Percentiles rank a stretch among this genome's conserved stretches.
These are phyloP conservation scores for Ceratina japonica DNA, from an alignment of 1,140 invertebrate species.

Conservation along the genomic window DNA sequence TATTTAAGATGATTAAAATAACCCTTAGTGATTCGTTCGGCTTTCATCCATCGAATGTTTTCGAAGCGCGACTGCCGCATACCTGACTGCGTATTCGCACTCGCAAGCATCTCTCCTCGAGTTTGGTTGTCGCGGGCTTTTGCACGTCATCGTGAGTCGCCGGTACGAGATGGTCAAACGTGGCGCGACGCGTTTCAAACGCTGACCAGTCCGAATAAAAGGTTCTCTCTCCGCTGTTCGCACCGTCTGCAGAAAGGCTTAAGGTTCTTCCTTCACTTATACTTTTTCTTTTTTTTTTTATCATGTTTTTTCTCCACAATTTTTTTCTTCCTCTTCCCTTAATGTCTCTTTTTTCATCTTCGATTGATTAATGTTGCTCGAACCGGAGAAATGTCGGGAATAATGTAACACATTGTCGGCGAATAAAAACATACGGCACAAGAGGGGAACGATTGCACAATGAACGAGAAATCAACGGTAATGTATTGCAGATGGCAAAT, in stretches of 20 bases:
- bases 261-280: background rate
- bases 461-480: too few species aligned
- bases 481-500: too few species aligned
- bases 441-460: background rate
- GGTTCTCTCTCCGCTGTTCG: background rate
- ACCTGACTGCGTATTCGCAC: slow-evolving; percentile 35
- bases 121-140: slow-evolving; percentile 41
- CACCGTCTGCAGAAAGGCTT: too few species aligned
- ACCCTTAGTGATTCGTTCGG: slow-evolving; percentile 22
- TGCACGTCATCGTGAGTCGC: slow-evolving; percentile 53
- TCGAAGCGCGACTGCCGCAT: slow-evolving; percentile 50
- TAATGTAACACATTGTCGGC: background rate
- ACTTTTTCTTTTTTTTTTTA: too few species aligned
- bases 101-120: slow-evolving; percentile 32
- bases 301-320: too few species aligned
- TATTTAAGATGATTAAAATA: background rate
- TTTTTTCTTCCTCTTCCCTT: too few species aligned
- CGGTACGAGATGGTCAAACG: background rate
- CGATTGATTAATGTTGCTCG: background rate
- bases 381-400: background rate
- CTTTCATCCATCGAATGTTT: slow-evolving; percentile 29
- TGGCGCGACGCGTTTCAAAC: slow-evolving; percentile 16
- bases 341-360: too few species aligned
- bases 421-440: background rate
- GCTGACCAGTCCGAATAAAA: slow-evolving; percentile 34